Base-by-base conservation (phyloP, 2,113 vertebrate genomes). In the Gobio gobio region DNA sequence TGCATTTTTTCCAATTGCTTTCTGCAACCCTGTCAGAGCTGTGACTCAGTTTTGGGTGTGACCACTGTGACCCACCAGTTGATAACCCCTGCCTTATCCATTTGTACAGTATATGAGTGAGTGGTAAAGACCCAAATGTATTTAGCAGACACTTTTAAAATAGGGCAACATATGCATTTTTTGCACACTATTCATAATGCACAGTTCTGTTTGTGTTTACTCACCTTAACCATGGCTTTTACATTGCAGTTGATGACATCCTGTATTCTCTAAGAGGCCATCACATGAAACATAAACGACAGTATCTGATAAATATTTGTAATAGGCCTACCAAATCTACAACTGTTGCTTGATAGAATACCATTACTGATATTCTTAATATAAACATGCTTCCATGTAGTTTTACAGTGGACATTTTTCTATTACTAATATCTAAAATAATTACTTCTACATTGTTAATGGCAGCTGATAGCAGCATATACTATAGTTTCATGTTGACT, bases 181-280 rank as follows among this genome's bases (percentile, higher is more conserved):
- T 12, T 61, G 29, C 14, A 40, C 29, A n/a, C 43, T 36, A 22
- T 61, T 20, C 3, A 29, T 22, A 47, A 1, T 36, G 49, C 16
- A 59, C 7, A 75, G 66, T 33, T 66, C 40, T 45, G 78, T 14
- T 45, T 29, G 40, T 1, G 3, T 54, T 22, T n/a, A 88, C 95
- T 40, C 94, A 97, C 96, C 96, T 97, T 95, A 63, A 89, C 90
- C 82, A 95, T 87, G 5, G 95, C 95, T 89, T 95, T 94, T 63
- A 97, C 84, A 58, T 97, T 98, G 91, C 96, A 97, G 61, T 94
- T 95, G 85, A 98, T 86, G 18, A 96, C 81, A 29, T 90, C 88
- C 24, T 86, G 72, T 13, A 95, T 92, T 77, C 85, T 91, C 96
- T 98, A 88, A 92, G 8, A 8, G 82, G 40, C 84, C 45, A 80